Evolutionary conservation across 1,140 invertebrate genomes (phyloP).

Genomic region (Trichonephila inaurata): DNA sequence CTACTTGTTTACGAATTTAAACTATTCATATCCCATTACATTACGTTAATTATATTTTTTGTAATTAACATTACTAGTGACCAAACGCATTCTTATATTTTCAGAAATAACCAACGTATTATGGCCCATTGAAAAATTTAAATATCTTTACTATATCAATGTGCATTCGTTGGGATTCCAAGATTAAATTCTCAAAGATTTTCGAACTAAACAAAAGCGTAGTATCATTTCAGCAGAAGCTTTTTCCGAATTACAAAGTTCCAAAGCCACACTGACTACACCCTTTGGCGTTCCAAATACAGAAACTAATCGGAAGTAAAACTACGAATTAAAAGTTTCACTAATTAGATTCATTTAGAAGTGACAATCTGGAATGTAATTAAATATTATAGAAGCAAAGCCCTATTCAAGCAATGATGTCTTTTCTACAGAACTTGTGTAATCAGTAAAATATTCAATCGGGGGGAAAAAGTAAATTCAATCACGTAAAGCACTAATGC

Average conservation of each 20-base stretch:
- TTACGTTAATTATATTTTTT: not conserved
- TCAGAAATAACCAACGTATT: not conserved
- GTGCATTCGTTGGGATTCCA: not conserved
- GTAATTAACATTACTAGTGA: not conserved
- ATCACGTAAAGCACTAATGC: not conserved
- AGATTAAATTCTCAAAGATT: conserved; percentile 58
- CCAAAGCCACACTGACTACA: not conserved
- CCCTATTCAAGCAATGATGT: conserved; percentile 38
- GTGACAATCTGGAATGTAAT: conserved; percentile 68
- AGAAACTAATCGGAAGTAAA: conserved; percentile 47
- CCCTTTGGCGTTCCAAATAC: conserved; percentile 10
- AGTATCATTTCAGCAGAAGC: conserved; percentile 25
- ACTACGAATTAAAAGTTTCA: conserved; percentile 61
- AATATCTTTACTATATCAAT: conserved; percentile 19
- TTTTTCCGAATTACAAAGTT: not conserved
- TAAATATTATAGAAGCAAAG: conserved; percentile 49
- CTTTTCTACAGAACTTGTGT: not conserved
- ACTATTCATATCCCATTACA: not conserved
- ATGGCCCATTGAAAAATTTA: conserved; percentile 37
- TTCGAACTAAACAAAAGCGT: conserved; percentile 50
- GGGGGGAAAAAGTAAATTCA: not conserved
- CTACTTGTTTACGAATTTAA: not conserved
- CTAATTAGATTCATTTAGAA: conserved; percentile 66
- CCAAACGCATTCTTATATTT: not conserved
- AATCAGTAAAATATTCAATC: conserved; percentile 7